These are phyloP conservation scores for Ditula angustiorana DNA, from an alignment of 2,888 invertebrate genomes.

Conservation along the genomic window DNA sequence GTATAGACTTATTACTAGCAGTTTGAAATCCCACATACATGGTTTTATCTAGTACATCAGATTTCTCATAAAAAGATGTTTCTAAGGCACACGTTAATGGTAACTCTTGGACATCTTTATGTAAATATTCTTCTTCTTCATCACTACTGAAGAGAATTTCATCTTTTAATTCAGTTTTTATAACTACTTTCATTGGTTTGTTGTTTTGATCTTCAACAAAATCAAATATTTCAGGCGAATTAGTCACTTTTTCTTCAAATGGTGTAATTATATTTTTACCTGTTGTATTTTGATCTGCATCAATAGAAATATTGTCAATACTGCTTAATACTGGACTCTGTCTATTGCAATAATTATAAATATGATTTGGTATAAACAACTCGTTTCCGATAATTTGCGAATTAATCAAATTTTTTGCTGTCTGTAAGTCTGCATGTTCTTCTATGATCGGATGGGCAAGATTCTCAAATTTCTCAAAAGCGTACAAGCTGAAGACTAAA, in stretches of 20 bases:
- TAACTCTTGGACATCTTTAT: slow-evolving; percentile 57
- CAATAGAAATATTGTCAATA: slow-evolving; percentile 22
- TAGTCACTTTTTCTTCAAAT: not conserved
- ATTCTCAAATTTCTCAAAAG: slow-evolving; percentile 73
- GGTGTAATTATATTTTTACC: not conserved
- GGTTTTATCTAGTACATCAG: slow-evolving; percentile 62
- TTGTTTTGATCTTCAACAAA: not conserved
- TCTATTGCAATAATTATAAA: slow-evolving; percentile 49
- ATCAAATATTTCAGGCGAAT: not conserved
- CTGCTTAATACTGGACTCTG: slow-evolving; percentile 43
- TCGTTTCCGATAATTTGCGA: slow-evolving; percentile 66
- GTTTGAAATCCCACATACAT: slow-evolving; percentile 78
- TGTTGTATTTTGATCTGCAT: slow-evolving; percentile 48
- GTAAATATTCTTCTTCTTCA: slow-evolving; percentile 63
- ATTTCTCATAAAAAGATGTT: slow-evolving; percentile 61
- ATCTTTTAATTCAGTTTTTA: slow-evolving; percentile 55
- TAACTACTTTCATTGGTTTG: slow-evolving; percentile 9
- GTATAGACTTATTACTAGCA: slow-evolving; percentile 73
- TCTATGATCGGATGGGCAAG: slow-evolving; percentile 61
- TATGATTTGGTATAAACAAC: slow-evolving; percentile 42
- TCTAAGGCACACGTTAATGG: slow-evolving; percentile 71
- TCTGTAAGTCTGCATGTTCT: slow-evolving; percentile 52
- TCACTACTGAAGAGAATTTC: slow-evolving; percentile 77
- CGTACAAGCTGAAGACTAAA: slow-evolving; percentile 61
- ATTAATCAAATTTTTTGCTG: slow-evolving; percentile 63